Conservation (phyloP, 1,140 invertebrate genomes). For the Papilio dardanus region DNA sequence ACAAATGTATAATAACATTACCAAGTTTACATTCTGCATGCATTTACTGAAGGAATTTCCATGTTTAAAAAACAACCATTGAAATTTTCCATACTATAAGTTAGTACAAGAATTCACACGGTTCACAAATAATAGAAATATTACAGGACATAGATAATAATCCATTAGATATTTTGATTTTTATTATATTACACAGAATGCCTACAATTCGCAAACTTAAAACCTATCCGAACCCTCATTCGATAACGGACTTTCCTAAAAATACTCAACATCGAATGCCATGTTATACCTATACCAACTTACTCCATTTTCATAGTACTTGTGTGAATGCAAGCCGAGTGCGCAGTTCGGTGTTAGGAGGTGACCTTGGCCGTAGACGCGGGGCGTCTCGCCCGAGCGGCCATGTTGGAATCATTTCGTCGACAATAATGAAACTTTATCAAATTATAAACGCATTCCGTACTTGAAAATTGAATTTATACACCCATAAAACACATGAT, state of each 20-base stretch:
- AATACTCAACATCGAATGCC: slow-evolving; percentile 21
- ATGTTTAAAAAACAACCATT: background rate
- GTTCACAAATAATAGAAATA: background rate
- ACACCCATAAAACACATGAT: slow-evolving; percentile 23
- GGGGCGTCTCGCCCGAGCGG: slow-evolving; percentile 75
- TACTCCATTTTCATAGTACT: slow-evolving; percentile 38
- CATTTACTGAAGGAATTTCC: background rate
- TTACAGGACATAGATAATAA: background rate
- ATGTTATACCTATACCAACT: slow-evolving; percentile 10
- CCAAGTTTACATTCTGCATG: slow-evolving; percentile 6
- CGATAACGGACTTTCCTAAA: slow-evolving; percentile 9
- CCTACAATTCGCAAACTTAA: background rate
- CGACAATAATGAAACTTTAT: slow-evolving; percentile 72
- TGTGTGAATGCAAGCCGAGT: slow-evolving; percentile 52
- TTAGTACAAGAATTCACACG: background rate
- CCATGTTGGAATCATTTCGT: slow-evolving; percentile 71
- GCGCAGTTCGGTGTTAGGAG: slow-evolving; percentile 76
- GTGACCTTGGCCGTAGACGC: slow-evolving; percentile 80
- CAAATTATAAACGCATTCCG: slow-evolving; percentile 67
- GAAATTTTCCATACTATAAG: background rate
- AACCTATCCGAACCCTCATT: background rate
- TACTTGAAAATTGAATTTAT: slow-evolving; percentile 30
- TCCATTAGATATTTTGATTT: too few species aligned
- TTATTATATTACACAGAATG: background rate
- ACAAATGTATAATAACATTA: slow-evolving; percentile 26